Conservation (phyloP, 2,797 vertebrate genomes). For the Chiroxiphia lanceolata region DNA sequence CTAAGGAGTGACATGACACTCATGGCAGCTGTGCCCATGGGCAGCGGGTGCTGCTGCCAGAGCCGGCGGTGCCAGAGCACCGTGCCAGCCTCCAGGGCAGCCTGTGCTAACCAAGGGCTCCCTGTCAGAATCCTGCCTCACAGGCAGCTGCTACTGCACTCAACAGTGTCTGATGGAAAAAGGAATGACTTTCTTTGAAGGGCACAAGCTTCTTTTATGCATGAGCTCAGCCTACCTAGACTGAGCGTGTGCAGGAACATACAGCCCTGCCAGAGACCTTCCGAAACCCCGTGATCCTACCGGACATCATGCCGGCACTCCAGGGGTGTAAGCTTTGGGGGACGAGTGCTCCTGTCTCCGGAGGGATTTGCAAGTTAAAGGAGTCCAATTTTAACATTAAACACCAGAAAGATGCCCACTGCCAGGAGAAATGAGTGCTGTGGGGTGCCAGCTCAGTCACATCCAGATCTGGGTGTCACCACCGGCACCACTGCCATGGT, state of each 20-base stretch:
- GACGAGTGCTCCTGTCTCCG: background rate
- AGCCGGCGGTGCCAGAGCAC: too few species aligned
- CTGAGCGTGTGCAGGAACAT: background rate
- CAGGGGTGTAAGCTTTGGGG: rapidly evolving
- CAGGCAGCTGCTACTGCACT: background rate
- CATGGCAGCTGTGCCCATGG: background rate
- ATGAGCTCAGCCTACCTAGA: slow-evolving; percentile 17
- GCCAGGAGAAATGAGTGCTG: background rate
- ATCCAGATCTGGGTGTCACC: background rate
- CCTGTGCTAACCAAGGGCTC: background rate
- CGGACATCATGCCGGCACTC: background rate
- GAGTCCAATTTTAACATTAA: background rate
- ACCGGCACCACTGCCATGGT: rapidly evolving
- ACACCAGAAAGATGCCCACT: background rate
- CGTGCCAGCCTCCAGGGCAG: background rate
- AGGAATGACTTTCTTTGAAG: slow-evolving; percentile 62
- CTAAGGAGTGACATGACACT: rapidly evolving
- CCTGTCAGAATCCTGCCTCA: background rate
- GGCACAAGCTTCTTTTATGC: slow-evolving; percentile 22
- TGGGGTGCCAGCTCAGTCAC: background rate
- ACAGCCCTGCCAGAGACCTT: background rate
- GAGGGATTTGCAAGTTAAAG: background rate
- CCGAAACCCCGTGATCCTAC: background rate
- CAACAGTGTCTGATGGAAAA: background rate
- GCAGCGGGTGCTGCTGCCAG: background rate